Conservation (phyloP, 2,797 vertebrate species). For the Crypturellus tataupa region DNA sequence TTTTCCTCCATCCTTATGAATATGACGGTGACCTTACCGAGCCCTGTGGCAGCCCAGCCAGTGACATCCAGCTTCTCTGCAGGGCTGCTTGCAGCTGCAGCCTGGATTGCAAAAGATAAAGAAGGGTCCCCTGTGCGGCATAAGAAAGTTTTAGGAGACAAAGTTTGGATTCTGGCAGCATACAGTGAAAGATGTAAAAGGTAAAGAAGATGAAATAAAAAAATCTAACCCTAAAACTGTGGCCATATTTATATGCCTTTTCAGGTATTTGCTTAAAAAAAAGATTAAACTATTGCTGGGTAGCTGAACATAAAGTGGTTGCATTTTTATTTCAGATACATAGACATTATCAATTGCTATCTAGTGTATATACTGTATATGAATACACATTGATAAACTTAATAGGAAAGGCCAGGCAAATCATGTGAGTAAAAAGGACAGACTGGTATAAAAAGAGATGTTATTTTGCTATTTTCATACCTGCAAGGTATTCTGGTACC, state of each 20-base stretch:
- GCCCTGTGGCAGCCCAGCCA: conserved; percentile 1
- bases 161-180: not conserved
- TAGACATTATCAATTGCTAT: not conserved
- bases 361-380: not conserved
- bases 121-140: not conserved
- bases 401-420: not conserved
- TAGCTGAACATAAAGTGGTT: not conserved
- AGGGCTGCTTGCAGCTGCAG: conserved; percentile 28
- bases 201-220: not conserved
- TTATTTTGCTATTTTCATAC: not conserved
- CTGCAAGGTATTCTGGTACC: not conserved
- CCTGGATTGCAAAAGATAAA: not conserved
- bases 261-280: not conserved
- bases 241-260: not conserved
- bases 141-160: not conserved
- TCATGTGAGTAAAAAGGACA: not conserved
- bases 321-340: not conserved
- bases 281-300: not conserved
- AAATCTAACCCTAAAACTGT: not conserved
- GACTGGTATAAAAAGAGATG: not conserved
- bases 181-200: not conserved
- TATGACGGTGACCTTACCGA: conserved; percentile 20
- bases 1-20: conserved; percentile 19
- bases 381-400: not conserved
- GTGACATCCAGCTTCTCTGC: conserved; percentile 42